Base-by-base conservation (phyloP, 2,888 invertebrate species). In the Acronicta aceris region DNA sequence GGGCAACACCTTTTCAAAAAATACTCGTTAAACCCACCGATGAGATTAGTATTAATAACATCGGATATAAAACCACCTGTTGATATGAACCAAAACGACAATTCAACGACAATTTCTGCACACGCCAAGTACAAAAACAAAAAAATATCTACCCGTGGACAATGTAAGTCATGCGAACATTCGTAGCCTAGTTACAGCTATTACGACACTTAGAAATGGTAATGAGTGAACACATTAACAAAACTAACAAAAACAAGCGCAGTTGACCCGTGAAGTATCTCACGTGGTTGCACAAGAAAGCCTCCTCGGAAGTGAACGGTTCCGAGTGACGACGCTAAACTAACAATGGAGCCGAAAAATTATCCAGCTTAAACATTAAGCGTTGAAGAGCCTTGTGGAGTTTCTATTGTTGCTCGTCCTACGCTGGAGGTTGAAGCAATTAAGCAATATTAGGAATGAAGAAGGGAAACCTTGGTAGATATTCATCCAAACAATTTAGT, bases 251-350 rank as follows among this genome's bases (percentile, higher is more conserved):
- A 82, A 83, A 83, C 83, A 79, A 82, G 70, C 58, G 72, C 55
- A 74, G 68, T 60, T 84, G 85, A 85, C 84, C 86, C 67, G 83
- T 73, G 81, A 85, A 83, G 71, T 83, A 80, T 88, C 88, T 83
- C 86, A 87, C 81, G 79, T 71, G 69, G 64, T 88, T 88, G 74
- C 87, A 82, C 85, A 87, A 89, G 82, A 80, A 78, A 78, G 76
- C 78, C 75, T 82, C 76, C 78, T 88, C 89, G 91, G 90, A 92
- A 91, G 89, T 88, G 84, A 90, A 82, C 59, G 85, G 84, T 89
- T 90, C 85, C 87, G 87, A 81, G 79, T 71, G 80, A 80, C 76
- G 82, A 82, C 82, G 71, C 41, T 51, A 25, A 63, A 52, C 73
- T 74, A 83, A 91, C 89, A 91, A 91, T 90, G 77, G 83, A 74